These are phyloP conservation scores for Alectoris magna DNA, from an alignment of 2,797 vertebrate species.

Conservation along the genomic window DNA sequence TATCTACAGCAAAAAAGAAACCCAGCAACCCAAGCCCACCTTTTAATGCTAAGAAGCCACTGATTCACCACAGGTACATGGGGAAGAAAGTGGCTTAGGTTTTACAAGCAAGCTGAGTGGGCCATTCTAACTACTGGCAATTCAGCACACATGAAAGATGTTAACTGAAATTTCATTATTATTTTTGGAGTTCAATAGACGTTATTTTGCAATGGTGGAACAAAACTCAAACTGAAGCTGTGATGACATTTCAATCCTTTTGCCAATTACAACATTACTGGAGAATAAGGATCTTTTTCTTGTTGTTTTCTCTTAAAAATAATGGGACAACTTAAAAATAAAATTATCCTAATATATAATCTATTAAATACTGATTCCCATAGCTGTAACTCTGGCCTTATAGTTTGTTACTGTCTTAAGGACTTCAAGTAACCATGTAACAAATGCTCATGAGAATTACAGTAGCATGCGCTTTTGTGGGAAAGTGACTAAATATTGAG, in stretches of 20 bases:
- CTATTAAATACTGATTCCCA: not conserved
- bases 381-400: not conserved
- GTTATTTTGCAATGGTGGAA: constrained; percentile 59
- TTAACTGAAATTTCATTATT: constrained; percentile 62
- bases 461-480: not conserved
- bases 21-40: not conserved
- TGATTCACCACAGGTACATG: not conserved
- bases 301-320: constrained; percentile 1
- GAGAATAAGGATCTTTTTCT: not conserved
- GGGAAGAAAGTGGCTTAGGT: not conserved
- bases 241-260: constrained; percentile 34
- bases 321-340: not conserved
- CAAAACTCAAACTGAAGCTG: constrained; percentile 43
- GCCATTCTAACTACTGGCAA: not conserved
- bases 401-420: not conserved
- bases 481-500: not conserved
- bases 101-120: not conserved
- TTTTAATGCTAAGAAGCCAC: not conserved
- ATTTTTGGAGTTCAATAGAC: constrained; percentile 66
- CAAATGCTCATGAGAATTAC: not conserved
- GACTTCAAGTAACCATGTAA: not conserved
- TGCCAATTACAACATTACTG: not conserved
- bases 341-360: not conserved
- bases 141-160: not conserved
- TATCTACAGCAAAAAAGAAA: not conserved